A percentile compares a stretch with the other conserved stretches of the same genome.
These are phyloP conservation scores for Holotrichia oblita DNA, from an alignment of 1,140 invertebrate genomes.

Conservation along the genomic window DNA sequence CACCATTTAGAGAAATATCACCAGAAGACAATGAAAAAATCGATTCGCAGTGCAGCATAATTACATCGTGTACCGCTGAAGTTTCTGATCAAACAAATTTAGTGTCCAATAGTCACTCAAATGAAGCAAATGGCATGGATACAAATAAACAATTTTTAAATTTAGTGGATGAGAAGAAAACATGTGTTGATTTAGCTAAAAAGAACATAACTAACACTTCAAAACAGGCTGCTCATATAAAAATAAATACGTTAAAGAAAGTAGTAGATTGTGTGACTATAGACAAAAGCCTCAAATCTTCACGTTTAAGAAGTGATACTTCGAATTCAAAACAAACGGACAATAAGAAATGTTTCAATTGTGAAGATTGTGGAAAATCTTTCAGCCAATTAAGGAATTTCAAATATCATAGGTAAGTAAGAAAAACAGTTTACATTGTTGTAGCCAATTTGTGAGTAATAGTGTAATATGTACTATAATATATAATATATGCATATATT, in stretches of 20 bases:
- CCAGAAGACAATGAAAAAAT: background rate
- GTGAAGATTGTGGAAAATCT: slow-evolving; percentile 78
- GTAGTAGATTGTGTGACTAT: background rate
- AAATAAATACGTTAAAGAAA: background rate
- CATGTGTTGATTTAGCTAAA: background rate
- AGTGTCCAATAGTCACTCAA: background rate
- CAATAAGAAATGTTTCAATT: slow-evolving; percentile 71
- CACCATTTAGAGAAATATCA: background rate
- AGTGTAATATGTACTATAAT: too few species aligned
- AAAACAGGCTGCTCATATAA: background rate
- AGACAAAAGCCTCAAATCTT: background rate
- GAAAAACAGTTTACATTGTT: background rate
- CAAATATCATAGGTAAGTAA: slow-evolving; percentile 73
- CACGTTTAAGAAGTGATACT: background rate
- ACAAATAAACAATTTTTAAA: too few species aligned
- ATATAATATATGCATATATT: too few species aligned
- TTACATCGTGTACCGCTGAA: background rate
- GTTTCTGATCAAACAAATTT: background rate
- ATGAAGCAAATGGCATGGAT: background rate
- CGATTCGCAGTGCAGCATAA: background rate
- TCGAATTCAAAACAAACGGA: background rate
- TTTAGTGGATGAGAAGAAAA: too few species aligned
- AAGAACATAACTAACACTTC: background rate
- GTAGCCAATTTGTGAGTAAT: too few species aligned
- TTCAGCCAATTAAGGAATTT: slow-evolving; percentile 82